Percentiles rank a stretch among this genome's conserved stretches.
phyloP scores from a whole-genome alignment of 1,140 invertebrate species.

The Drosophila sproati region DNA sequence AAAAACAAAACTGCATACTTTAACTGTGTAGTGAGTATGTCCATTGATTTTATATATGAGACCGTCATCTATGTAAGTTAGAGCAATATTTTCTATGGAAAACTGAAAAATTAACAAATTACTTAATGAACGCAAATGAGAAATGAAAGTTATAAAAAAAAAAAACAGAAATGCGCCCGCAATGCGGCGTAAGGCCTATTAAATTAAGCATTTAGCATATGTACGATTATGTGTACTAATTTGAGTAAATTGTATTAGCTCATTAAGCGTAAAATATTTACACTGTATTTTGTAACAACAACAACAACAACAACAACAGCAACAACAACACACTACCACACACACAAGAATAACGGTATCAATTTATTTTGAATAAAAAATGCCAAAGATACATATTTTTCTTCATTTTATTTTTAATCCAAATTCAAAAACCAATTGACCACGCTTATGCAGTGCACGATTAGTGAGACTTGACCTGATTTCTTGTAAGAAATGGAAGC shows the following conservation, averaged over 20 bases:
- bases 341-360: slow-evolving; percentile 61
- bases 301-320: slow-evolving; percentile 19
- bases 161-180: slow-evolving; percentile 45
- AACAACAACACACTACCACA: slow-evolving; percentile 33
- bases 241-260: slow-evolving; percentile 66
- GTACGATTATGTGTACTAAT: slow-evolving; percentile 49
- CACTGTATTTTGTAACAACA: slow-evolving; percentile 58
- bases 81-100: slow-evolving; percentile 58
- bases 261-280: slow-evolving; percentile 66
- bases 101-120: slow-evolving; percentile 44
- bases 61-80: slow-evolving; percentile 55
- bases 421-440: background rate
- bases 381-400: slow-evolving; percentile 69
- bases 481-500: background rate
- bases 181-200: slow-evolving; percentile 62
- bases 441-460: background rate
- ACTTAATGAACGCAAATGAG: slow-evolving; percentile 42
- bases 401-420: slow-evolving; percentile 33
- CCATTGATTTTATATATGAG: slow-evolving; percentile 60
- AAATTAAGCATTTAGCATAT: slow-evolving; percentile 72
- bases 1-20: slow-evolving; percentile 14
- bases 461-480: background rate
- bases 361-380: slow-evolving; percentile 80
- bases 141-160: slow-evolving; percentile 21
- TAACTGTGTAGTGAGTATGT: slow-evolving; percentile 42